A percentile compares a stretch with the other conserved stretches of the same genome.
phyloP scores from a whole-genome alignment of 2,888 invertebrate genomes.

The Drosophila kambysellisi region DNA sequence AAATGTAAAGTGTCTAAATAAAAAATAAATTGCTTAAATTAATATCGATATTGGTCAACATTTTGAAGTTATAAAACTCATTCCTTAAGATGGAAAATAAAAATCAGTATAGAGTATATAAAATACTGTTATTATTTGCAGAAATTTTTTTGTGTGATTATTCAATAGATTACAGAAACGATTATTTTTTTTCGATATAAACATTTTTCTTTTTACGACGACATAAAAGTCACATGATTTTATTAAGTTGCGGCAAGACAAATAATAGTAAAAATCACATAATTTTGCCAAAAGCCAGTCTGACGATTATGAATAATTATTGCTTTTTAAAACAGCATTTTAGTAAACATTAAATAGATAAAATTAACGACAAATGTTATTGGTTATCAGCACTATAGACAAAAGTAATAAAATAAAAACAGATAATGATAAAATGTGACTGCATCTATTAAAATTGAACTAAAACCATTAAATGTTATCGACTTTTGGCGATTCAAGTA shows the following conservation, averaged over 20 bases:
- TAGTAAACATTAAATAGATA: not conserved
- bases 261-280: not conserved
- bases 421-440: not conserved
- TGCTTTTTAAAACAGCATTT: not conserved
- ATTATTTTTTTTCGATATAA: not conserved
- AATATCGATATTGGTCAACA: not conserved
- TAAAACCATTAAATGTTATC: not conserved
- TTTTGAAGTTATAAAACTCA: not conserved
- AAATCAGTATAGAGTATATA: not conserved
- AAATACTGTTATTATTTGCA: not conserved
- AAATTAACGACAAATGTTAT: not conserved
- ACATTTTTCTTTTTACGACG: not conserved
- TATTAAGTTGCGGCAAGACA: not conserved
- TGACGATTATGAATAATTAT: not conserved
- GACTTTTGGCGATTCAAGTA: not conserved
- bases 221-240: not conserved
- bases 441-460: no score
- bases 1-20: not conserved
- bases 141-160: not conserved
- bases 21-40: not conserved
- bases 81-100: not conserved
- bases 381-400: not conserved
- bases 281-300: not conserved
- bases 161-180: not conserved
- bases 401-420: not conserved